Conservation (phyloP, 1,140 invertebrate genomes). For the Uloborus diversus region DNA sequence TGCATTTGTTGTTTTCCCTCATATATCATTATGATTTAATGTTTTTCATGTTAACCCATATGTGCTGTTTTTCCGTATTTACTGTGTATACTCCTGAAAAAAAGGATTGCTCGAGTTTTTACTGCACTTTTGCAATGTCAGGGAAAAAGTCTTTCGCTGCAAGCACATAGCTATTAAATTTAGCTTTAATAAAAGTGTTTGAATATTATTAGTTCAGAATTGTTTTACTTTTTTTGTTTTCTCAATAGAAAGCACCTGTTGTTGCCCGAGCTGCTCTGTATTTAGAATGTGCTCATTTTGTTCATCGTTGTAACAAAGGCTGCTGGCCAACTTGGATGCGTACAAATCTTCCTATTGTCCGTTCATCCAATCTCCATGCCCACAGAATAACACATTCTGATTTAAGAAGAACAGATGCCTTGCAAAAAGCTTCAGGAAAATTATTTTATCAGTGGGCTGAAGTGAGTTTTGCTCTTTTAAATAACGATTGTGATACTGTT, state of each 20-base stretch:
- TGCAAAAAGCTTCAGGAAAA: slow-evolving; percentile 92
- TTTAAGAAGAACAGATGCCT: slow-evolving; percentile 76
- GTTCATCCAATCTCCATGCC: slow-evolving; percentile 75
- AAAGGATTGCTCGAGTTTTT: no score
- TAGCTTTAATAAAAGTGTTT: no score
- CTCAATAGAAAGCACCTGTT: slow-evolving; percentile 89
- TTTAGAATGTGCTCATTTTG: slow-evolving; percentile 94
- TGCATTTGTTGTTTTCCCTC: no score
- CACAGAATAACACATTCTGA: slow-evolving; percentile 69
- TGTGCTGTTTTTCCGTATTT: no score
- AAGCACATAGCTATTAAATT: no score
- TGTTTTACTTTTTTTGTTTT: background rate
- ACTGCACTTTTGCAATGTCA: no score
- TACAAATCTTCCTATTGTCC: slow-evolving; percentile 80
- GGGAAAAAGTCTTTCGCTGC: no score
- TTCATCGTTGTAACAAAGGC: slow-evolving; percentile 96
- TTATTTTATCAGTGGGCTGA: slow-evolving; percentile 98
- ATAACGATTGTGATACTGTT: slow-evolving; percentile 5
- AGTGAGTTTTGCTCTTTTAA: slow-evolving; percentile 69
- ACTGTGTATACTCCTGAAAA: no score
- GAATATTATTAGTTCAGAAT: no score
- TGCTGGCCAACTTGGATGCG: slow-evolving; percentile 98
- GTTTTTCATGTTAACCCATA: no score
- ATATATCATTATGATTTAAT: no score
- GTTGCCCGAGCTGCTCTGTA: slow-evolving; percentile 88